Conservation (phyloP, 2,113 vertebrate species). For the Marcusenius ussheri region DNA sequence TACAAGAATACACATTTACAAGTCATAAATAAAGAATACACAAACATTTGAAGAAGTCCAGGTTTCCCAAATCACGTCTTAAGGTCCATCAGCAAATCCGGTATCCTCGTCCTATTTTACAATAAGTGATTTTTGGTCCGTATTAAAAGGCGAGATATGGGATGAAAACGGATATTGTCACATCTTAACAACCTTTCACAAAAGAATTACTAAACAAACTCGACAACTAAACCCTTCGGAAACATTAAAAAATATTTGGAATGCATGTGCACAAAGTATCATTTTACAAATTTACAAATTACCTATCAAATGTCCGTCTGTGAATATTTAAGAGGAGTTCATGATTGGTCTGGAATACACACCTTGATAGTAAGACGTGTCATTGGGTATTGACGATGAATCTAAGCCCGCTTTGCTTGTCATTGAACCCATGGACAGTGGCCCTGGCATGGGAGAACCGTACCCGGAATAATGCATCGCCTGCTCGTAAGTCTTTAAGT, state of each 20-base stretch:
- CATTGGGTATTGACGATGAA: constrained; percentile 74
- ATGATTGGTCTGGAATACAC: constrained; percentile 96
- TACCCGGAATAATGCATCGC: constrained; percentile 97
- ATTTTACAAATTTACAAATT: constrained; percentile 68
- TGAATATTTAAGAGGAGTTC: constrained; percentile 83
- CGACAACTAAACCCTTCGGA: constrained; percentile 64
- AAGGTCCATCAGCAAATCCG: constrained; percentile 45
- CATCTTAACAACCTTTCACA: constrained; percentile 62
- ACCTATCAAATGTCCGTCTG: constrained; percentile 44
- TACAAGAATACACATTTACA: constrained; percentile 92
- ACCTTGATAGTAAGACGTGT: constrained; percentile 90
- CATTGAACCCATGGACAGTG: constrained; percentile 87
- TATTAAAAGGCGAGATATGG: constrained; percentile 63
- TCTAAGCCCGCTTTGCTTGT: constrained; percentile 88
- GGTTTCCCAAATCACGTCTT: constrained; percentile 57
- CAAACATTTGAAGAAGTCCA: constrained; percentile 82
- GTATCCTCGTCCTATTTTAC: constrained; percentile 55
- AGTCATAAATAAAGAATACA: constrained; percentile 98
- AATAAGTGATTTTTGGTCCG: constrained; percentile 69
- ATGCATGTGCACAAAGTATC: constrained; percentile 65
- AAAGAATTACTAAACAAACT: constrained; percentile 68
- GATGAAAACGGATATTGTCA: constrained; percentile 50
- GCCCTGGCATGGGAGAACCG: constrained; percentile 83
- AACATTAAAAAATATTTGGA: constrained; percentile 61
- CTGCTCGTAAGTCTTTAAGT: constrained; percentile 98